Conservation (phyloP, 2,888 invertebrate species). For the Hypomecis atomaria region DNA sequence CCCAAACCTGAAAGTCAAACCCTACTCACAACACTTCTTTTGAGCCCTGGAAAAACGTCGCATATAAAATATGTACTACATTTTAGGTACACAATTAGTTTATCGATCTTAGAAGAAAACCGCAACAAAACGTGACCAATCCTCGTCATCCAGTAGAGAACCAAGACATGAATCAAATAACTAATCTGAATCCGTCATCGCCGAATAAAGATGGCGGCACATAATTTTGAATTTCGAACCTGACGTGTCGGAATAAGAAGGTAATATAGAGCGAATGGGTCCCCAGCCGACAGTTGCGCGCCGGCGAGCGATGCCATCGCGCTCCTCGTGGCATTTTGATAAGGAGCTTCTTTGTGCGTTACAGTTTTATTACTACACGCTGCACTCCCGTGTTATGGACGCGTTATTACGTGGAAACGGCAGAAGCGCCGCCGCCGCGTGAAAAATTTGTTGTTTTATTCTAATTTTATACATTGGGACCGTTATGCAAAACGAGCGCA, state of each 20-base stretch:
- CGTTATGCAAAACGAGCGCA: conserved; percentile 32
- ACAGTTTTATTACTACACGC: conserved; percentile 52
- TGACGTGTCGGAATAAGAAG: conserved; percentile 59
- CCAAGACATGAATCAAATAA: conserved; percentile 58
- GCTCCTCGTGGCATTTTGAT: conserved; percentile 65
- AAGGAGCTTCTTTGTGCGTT: conserved; percentile 58
- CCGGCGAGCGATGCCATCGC: conserved; percentile 55
- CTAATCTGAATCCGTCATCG: conserved; percentile 71
- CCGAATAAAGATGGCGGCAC: conserved; percentile 64
- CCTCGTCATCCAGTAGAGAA: conserved; percentile 46
- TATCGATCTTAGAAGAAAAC: background rate
- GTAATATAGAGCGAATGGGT: conserved; percentile 66
- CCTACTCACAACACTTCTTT: too few species aligned
- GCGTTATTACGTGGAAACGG: conserved; percentile 49
- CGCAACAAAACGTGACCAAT: conserved; percentile 37
- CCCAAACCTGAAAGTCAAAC: too few species aligned
- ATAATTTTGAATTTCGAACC: conserved; percentile 66
- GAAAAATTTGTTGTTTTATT: conserved; percentile 41
- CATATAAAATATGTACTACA: too few species aligned
- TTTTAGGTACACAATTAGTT: too few species aligned
- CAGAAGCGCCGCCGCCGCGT: conserved; percentile 31
- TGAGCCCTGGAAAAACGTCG: too few species aligned
- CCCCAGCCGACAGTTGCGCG: conserved; percentile 68
- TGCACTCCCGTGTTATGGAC: conserved; percentile 48
- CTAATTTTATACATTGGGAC: conserved; percentile 44